Evolutionary conservation across 2,888 invertebrate genomes (phyloP), one percentile per base, ranked within the genome.

Genomic region (Meiosimyza platycephala): DNA sequence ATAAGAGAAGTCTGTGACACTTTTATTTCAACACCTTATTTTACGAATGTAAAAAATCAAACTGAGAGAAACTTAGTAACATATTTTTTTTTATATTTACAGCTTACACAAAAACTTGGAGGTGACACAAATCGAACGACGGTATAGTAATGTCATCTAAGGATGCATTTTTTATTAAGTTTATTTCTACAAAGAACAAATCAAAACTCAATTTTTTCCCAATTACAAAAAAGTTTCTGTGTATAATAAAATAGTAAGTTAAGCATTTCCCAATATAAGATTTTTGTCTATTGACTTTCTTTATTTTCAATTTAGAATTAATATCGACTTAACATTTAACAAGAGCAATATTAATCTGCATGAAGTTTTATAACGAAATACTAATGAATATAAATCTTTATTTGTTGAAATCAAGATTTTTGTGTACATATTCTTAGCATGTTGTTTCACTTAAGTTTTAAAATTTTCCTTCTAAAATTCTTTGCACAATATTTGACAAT

Each of bases 101-200:
- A 94, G 93, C 83, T 95, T 80, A 90, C 95, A 79, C 93, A 94
- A 87, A 91, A 91, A 89, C 89, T 95, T 87, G 93, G 93, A 47
- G 95, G 95, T 62, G 95, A 95, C 85, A 91, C 93, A 76, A 93
- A 93, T 75, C 90, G 95, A 80, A 94, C 94, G 85, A 94, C 92
- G 89, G 95, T 95, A 90, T 95, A 85, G 84, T 80, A 79, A 78
- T 51, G 75, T 60, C 75, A 75, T 71, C 76, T 77, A 74, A 76
- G 77, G 73, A 78, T 75, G 55, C 78, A 79, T 79, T 81, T 79
- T 77, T 81, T 80, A 82, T 78, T 79, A 77, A 75, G 75, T 75
- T 75, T 75, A 75, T 78, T 74, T 74, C 72, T 71, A 72, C 71
- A 71, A 73, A 75, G 72, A 72, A 68, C 62, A 62, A 73, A 52